phyloP scores from a whole-genome alignment of 2,113 vertebrate genomes.

The Pterocles burchelli region DNA sequence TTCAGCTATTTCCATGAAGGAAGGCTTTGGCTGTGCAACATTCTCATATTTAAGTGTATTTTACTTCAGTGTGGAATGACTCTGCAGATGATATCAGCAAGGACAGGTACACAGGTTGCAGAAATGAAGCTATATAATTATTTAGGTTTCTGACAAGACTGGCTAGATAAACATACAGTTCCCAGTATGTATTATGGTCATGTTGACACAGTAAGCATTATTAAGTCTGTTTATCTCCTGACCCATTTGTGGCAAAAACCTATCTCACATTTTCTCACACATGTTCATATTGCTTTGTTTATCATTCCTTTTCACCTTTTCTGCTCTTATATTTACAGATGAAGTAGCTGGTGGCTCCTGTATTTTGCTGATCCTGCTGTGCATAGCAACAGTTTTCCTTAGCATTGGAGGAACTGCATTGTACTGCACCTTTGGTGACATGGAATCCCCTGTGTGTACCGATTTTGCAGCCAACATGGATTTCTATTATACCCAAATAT shows the following conservation, averaged over 20 bases:
- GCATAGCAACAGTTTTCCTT: slow-evolving; percentile 90
- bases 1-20: neutral
- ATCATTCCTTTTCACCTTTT: neutral
- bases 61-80: neutral
- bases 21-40: neutral
- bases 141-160: neutral
- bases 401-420: slow-evolving; percentile 92
- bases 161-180: neutral
- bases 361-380: slow-evolving; percentile 88
- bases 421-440: slow-evolving; percentile 90
- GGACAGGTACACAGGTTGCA: neutral
- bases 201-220: neutral
- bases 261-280: neutral
- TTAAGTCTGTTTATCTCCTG: neutral
- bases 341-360: slow-evolving; percentile 89
- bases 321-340: slow-evolving; percentile 77
- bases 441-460: slow-evolving; percentile 88
- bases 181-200: neutral
- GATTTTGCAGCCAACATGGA: slow-evolving; percentile 91
- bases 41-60: neutral
- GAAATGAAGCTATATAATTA: neutral
- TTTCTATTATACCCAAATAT: slow-evolving; percentile 84
- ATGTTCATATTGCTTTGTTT: neutral
- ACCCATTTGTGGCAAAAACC: neutral
- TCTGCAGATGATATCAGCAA: neutral